These are phyloP conservation scores for Poeciliopsis presidionis DNA, from an alignment of 2,797 vertebrate genomes.

Conservation along the genomic window DNA sequence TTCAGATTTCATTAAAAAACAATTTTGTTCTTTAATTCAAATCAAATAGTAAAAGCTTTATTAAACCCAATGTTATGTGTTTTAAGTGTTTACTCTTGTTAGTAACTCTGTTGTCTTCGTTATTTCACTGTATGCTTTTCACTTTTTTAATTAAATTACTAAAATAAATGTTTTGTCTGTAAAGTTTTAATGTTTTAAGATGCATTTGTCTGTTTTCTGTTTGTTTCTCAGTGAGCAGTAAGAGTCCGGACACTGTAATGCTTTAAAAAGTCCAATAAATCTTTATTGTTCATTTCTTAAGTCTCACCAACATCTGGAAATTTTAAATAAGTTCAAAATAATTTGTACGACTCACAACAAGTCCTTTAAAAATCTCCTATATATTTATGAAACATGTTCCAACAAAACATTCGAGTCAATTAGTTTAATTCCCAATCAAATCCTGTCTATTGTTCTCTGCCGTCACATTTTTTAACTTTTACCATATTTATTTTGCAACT, in stretches of 20 bases:
- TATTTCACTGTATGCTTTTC: background rate
- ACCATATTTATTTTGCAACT: constrained; percentile 17
- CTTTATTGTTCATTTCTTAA: constrained; percentile 68
- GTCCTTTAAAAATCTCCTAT: constrained; percentile 74
- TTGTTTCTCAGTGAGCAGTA: background rate
- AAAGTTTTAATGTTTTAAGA: background rate
- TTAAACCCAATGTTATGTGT: background rate
- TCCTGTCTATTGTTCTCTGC: constrained; percentile 6
- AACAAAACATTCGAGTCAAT: constrained; percentile 67
- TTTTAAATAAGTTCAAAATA: constrained; percentile 70
- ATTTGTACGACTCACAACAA: constrained; percentile 67
- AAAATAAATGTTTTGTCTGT: background rate
- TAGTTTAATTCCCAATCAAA: constrained; percentile 24
- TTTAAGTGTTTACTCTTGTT: background rate
- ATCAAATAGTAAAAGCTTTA: background rate
- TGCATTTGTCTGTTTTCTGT: background rate
- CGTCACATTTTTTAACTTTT: constrained; percentile 17
- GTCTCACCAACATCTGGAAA: constrained; percentile 72
- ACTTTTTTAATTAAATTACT: background rate
- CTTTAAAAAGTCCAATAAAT: constrained; percentile 74
- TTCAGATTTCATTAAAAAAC: background rate
- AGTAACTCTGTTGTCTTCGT: background rate
- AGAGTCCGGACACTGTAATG: constrained; percentile 21
- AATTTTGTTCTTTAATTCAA: background rate
- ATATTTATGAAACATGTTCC: constrained; percentile 37